phyloP scores from a whole-genome alignment of 2,797 vertebrate species.

The Gallinago nigripennis region DNA sequence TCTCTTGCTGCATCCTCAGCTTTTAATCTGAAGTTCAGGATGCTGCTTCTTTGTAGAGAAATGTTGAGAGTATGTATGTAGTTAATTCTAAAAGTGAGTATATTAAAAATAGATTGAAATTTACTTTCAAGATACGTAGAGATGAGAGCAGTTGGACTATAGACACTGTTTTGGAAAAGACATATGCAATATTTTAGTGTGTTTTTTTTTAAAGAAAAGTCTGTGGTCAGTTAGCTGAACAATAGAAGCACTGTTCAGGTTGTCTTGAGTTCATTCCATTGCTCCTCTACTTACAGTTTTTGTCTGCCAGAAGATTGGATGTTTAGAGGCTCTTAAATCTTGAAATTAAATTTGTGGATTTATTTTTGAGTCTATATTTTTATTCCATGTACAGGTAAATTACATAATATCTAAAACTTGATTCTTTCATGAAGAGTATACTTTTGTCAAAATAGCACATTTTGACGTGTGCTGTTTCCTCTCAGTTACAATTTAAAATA shows the following conservation, averaged over 20 bases:
- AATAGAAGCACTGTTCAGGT: not conserved
- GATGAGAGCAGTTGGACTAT: not conserved
- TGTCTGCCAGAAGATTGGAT: not conserved
- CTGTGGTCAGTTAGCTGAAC: not conserved
- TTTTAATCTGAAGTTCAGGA: not conserved
- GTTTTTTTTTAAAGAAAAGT: not conserved
- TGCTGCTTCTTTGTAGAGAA: not conserved
- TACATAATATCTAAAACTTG: not conserved
- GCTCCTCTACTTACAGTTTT: not conserved
- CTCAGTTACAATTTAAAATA: not conserved
- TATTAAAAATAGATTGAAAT: not conserved
- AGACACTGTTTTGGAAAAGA: not conserved
- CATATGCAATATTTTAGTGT: not conserved
- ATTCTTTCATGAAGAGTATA: not conserved
- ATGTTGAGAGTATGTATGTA: not conserved
- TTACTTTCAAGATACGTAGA: not conserved
- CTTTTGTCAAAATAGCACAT: not conserved
- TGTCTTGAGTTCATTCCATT: not conserved
- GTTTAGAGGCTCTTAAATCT: not conserved
- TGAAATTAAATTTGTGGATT: not conserved
- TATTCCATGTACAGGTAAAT: not conserved
- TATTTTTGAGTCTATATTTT: not conserved
- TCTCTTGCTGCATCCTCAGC: not conserved
- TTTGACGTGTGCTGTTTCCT: not conserved
- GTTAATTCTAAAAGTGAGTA: not conserved